Base-by-base conservation (phyloP, 2,888 invertebrate genomes). In the Formica aserva region DNA sequence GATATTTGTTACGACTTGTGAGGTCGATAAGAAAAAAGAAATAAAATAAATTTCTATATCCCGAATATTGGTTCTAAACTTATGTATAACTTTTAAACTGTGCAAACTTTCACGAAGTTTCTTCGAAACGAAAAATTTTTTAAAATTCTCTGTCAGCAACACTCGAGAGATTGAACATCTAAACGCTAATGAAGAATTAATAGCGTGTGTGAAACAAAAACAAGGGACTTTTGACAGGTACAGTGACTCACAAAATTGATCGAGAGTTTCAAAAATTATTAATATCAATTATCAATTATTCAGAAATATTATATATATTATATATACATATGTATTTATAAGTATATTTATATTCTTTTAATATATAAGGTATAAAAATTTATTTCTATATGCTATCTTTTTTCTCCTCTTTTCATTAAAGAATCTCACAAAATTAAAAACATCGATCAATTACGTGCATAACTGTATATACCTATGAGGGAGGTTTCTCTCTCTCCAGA, bases 401-500 rank as follows among this genome's bases (percentile, higher is more conserved):
- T 6, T 13, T 13, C 4, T 15, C 15, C 15, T 22, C 13, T 18
- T 75, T 6, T 29, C 3, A 3, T 76, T 11, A 4, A 8, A 35
- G 35, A 35, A 41, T 18, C 5, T n/a, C 15, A 13, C 0, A 2
- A n/a, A 52, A 26, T 11, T 52, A 6, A 60, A 57, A 13, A 1
- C 22, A 29, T 65, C 13, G 1, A 67, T 66, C 15, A 48, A 67
- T 29, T 55, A 29, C 13, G 2, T 13, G 38, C 55, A 66, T 52
- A 35, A 45, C 3, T 9, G 29, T 22, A 35, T 48, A 66, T 89
- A 93, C 93, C 93, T 93, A 90, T 92, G 91, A 26, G 92, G 87
- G 55, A 90, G 81, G 75, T 91, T 93, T 74, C 93, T 87, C 67
- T 93, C 93, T 45, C 91, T 91, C 93, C 93, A 93, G 9, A 91